These are phyloP conservation scores for Nebria salina DNA, from an alignment of 2,888 invertebrate genomes.

Conservation along the genomic window DNA sequence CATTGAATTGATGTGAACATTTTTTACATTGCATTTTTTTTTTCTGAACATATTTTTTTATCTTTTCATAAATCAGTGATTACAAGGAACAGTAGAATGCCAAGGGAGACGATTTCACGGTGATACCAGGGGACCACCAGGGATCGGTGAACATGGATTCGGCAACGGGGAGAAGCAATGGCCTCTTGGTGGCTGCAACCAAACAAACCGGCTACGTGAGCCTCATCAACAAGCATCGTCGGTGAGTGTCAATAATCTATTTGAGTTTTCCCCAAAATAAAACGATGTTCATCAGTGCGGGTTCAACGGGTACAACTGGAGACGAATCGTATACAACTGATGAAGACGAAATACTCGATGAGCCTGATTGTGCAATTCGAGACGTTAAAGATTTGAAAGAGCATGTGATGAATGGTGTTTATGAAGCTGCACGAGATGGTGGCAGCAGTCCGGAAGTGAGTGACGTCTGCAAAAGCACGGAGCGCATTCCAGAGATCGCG, in stretches of 20 bases:
- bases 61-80: not conserved
- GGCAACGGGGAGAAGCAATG: not conserved
- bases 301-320: conserved; percentile 66
- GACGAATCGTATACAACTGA: conserved; percentile 67
- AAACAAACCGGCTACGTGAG: conserved; percentile 41
- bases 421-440: conserved; percentile 21
- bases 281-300: conserved; percentile 53
- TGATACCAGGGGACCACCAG: conserved; percentile 29
- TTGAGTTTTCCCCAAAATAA: not conserved
- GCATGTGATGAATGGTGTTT: conserved; percentile 63
- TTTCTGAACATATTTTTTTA: conserved; percentile 5
- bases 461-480: not conserved
- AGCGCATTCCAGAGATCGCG: conserved; percentile 23
- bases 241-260: conserved; percentile 10
- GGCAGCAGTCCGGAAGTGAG: conserved; percentile 6
- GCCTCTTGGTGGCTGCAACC: conserved; percentile 13
- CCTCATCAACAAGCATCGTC: conserved; percentile 42
- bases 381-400: conserved; percentile 50
- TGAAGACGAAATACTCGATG: conserved; percentile 65
- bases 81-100: conserved; percentile 18
- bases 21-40: conserved; percentile 7
- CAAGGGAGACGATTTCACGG: not conserved
- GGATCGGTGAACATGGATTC: conserved; percentile 1
- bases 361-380: conserved; percentile 61
- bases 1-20: not conserved